Conservation (phyloP, 2,113 vertebrate genomes). For the Rhombomys opimus region DNA sequence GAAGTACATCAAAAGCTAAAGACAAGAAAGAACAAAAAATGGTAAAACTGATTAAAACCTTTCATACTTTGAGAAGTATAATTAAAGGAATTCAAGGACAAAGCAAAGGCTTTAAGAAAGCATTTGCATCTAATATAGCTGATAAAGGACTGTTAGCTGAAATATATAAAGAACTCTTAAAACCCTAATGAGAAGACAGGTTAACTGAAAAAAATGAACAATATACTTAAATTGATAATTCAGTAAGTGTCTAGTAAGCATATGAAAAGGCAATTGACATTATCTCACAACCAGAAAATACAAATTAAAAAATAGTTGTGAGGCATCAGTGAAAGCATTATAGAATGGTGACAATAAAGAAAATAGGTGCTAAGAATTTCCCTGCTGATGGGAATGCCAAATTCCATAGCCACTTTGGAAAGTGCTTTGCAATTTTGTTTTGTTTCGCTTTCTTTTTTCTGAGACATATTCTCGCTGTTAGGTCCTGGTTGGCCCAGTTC, state of each 20-base stretch:
- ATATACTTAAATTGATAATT: slow-evolving; percentile 23
- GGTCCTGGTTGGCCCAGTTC: background rate
- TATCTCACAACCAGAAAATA: slow-evolving; percentile 18
- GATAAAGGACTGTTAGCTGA: slow-evolving; percentile 12
- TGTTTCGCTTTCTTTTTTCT: background rate
- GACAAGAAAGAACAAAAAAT: slow-evolving; percentile 49
- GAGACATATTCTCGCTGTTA: background rate
- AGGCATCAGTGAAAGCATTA: background rate
- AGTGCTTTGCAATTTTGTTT: background rate
- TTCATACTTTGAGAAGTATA: slow-evolving; percentile 27
- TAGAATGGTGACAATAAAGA: background rate
- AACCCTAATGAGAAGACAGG: slow-evolving; percentile 24
- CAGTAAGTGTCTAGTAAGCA: background rate
- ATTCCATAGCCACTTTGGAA: background rate
- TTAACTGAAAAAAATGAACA: slow-evolving; percentile 10
- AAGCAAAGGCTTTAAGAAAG: slow-evolving; percentile 28
- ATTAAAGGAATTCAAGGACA: slow-evolving; percentile 49
- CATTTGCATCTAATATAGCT: slow-evolving; percentile 9
- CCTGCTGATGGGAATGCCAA: background rate
- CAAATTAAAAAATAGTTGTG: slow-evolving; percentile 28
- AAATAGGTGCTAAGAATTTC: background rate
- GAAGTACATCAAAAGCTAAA: slow-evolving; percentile 47
- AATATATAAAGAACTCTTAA: slow-evolving; percentile 44
- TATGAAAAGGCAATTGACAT: slow-evolving; percentile 33
- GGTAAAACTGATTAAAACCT: slow-evolving; percentile 44